Percentiles rank a stretch among this genome's conserved stretches.
phyloP scores from a whole-genome alignment of 2,113 vertebrate genomes.

The Menidia beryllina region DNA sequence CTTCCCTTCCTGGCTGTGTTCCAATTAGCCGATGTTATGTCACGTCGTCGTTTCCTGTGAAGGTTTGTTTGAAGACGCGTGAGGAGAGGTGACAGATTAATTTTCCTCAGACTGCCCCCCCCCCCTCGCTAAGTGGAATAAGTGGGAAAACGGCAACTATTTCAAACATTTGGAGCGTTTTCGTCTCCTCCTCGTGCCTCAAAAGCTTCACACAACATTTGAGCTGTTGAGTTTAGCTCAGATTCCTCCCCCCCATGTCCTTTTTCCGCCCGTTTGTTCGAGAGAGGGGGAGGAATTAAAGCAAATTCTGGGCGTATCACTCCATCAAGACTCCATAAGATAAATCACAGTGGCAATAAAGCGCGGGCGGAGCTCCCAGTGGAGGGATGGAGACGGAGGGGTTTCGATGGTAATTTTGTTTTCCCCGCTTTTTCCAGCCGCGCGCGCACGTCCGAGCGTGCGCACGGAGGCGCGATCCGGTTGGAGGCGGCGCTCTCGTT shows the following conservation, averaged over 20 bases:
- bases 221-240: neutral
- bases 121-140: neutral
- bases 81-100: neutral
- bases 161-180: neutral
- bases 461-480: conserved; percentile 64
- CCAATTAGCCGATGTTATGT: conserved; percentile 14
- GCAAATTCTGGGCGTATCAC: conserved; percentile 36
- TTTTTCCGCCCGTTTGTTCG: conserved; percentile 24
- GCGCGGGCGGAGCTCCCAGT: conserved; percentile 61
- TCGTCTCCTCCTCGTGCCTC: neutral
- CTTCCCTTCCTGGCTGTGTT: neutral
- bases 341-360: conserved; percentile 63
- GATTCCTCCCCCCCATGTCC: too few species aligned
- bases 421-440: conserved; percentile 45
- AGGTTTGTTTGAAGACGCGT: conserved; percentile 20
- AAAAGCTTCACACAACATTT: conserved; percentile 3
- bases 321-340: conserved; percentile 30
- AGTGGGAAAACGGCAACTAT: conserved; percentile 6
- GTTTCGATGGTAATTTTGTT: conserved; percentile 75
- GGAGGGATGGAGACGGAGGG: conserved; percentile 65
- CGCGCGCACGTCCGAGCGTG: conserved; percentile 40
- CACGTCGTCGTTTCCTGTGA: neutral
- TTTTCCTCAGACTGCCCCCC: conserved; percentile 1
- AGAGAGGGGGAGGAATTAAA: conserved; percentile 13
- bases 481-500: conserved; percentile 84